Percentiles rank a stretch among this genome's conserved stretches.
Conservation (phyloP, 2,888 invertebrate genomes). For the Ichneumoninae sp. region DNA sequence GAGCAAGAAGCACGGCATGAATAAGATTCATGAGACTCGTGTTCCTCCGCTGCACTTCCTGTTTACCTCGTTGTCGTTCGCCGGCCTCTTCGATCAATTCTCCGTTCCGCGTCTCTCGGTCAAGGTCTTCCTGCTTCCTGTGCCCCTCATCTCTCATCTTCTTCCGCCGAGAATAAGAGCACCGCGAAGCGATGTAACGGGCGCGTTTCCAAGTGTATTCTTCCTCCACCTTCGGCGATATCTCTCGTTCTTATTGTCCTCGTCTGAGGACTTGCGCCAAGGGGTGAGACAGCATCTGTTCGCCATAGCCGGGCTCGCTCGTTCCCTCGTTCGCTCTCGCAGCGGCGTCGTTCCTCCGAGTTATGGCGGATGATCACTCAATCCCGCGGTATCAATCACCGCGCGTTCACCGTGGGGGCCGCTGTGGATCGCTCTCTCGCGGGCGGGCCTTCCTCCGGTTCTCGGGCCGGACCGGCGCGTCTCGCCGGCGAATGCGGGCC, state of each 20-base stretch:
- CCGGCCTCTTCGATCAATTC: conserved; percentile 54
- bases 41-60: conserved; percentile 35
- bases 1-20: conserved; percentile 21
- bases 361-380: conserved; percentile 80
- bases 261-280: conserved; percentile 15
- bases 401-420: conserved; percentile 72
- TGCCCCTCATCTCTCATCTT: conserved; percentile 50
- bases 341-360: conserved; percentile 58
- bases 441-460: conserved; percentile 49
- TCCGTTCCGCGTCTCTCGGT: conserved; percentile 61
- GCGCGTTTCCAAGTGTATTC: conserved; percentile 64
- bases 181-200: conserved; percentile 59
- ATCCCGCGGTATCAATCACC: conserved; percentile 81
- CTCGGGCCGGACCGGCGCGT: conserved; percentile 10
- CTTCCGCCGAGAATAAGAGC: conserved; percentile 23
- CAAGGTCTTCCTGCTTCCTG: conserved; percentile 61
- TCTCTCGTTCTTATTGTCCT: conserved; percentile 32
- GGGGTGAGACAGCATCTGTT: conserved; percentile 21
- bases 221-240: conserved; percentile 55
- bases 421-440: conserved; percentile 66
- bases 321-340: conserved; percentile 47
- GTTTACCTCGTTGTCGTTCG: conserved; percentile 50
- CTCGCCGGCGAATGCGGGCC: conserved; percentile 31
- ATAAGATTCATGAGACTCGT: conserved; percentile 49
- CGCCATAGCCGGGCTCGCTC: conserved; percentile 15